phyloP scores from a whole-genome alignment of 2,113 vertebrate species.

The Corythaixoides concolor region DNA sequence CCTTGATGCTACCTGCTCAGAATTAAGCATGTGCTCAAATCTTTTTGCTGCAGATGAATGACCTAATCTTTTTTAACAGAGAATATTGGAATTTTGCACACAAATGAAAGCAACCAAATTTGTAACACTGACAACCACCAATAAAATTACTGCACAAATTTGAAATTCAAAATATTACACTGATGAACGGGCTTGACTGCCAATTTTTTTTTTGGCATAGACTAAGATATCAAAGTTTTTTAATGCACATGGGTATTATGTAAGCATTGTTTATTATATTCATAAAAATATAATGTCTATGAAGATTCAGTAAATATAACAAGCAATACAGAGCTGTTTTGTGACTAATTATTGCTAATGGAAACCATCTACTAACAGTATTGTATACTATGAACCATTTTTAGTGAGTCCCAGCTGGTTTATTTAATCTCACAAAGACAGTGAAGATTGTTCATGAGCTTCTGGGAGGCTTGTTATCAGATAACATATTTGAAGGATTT shows the following conservation, averaged over 20 bases:
- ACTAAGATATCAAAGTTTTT: not conserved
- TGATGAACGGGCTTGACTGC: not conserved
- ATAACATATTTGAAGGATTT: constrained; percentile 20
- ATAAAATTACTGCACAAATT: not conserved
- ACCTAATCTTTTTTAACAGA: not conserved
- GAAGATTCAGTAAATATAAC: not conserved
- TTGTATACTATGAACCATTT: not conserved
- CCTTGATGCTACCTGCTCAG: not conserved
- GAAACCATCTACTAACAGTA: not conserved
- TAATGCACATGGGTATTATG: not conserved
- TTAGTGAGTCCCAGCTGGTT: constrained; percentile 1
- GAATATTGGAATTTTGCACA: not conserved
- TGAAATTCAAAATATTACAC: not conserved
- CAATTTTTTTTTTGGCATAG: not conserved
- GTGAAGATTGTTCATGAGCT: constrained; percentile 5
- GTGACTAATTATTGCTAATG: not conserved
- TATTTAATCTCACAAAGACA: constrained; percentile 32
- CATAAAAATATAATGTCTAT: not conserved
- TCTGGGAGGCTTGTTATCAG: constrained; percentile 32
- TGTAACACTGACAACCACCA: not conserved
- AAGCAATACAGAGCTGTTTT: not conserved
- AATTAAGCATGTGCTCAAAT: not conserved
- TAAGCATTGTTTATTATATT: not conserved
- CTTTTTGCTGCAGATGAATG: not conserved
- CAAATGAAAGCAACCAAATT: not conserved